Evolutionary conservation across 2,888 invertebrate species (phyloP).

Genomic region (Acronicta psi): DNA sequence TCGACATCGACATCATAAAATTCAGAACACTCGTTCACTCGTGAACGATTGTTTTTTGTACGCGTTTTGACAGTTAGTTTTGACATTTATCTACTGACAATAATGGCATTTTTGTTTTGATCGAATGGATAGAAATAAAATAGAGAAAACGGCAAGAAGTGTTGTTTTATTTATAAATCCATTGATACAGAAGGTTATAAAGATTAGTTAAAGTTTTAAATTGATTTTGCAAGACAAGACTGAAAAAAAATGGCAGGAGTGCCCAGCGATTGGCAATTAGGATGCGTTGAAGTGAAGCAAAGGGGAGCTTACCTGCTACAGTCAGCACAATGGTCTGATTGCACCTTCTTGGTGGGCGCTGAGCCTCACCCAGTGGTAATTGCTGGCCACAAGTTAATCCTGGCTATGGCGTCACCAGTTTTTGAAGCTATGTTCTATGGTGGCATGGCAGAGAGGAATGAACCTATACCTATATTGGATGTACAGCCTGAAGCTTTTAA

Average conservation of each 20-base stretch:
- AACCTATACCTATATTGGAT: slow-evolving; percentile 94
- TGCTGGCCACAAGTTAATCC: slow-evolving; percentile 93
- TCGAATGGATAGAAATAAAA: too few relatives aligned
- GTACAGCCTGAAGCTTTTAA: slow-evolving; percentile 96
- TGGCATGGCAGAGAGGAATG: slow-evolving; percentile 93
- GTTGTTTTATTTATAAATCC: too few relatives aligned
- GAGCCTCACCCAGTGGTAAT: slow-evolving; percentile 93
- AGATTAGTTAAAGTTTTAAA: too few relatives aligned
- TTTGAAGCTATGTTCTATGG: slow-evolving; percentile 97
- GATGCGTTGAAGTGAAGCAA: slow-evolving; percentile 91
- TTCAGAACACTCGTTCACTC: too few relatives aligned
- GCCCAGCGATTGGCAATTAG: slow-evolving; percentile 93
- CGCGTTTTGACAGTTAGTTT: too few relatives aligned
- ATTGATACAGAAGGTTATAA: too few relatives aligned
- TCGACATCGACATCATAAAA: too few relatives aligned
- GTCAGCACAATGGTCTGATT: slow-evolving; percentile 95
- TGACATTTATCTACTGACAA: too few relatives aligned
- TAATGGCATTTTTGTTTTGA: too few relatives aligned
- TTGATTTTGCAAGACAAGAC: neutral
- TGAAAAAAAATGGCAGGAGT: slow-evolving; percentile 82
- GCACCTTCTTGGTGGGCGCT: slow-evolving; percentile 94
- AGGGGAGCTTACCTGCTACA: slow-evolving; percentile 93
- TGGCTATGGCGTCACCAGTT: slow-evolving; percentile 96
- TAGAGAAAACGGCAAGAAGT: too few relatives aligned
- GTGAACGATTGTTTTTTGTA: too few relatives aligned